Evolutionary conservation across 2,113 vertebrate genomes (phyloP).

Genomic region (Pedetes capensis): DNA sequence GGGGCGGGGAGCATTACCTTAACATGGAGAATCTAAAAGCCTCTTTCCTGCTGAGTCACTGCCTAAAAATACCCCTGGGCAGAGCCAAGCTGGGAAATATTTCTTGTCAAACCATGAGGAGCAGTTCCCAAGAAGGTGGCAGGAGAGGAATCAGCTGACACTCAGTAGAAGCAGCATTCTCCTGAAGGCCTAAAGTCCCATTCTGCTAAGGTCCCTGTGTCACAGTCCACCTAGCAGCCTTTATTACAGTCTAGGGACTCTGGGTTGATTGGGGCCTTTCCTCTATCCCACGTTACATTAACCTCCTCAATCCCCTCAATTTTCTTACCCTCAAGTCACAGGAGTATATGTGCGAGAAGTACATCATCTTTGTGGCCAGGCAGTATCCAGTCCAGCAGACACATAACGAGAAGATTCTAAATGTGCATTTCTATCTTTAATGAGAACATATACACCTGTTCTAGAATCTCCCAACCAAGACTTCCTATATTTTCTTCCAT

Average conservation of each 20-base stretch:
- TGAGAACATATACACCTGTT: not conserved
- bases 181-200: not conserved
- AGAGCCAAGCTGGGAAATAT: not conserved
- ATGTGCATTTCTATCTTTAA: not conserved
- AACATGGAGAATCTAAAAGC: conserved; percentile 26
- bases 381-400: not conserved
- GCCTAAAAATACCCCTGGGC: conserved; percentile 31
- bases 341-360: not conserved
- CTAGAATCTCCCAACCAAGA: not conserved
- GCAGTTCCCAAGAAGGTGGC: not conserved
- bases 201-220: not conserved
- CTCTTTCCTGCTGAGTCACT: conserved; percentile 33
- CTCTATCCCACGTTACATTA: not conserved
- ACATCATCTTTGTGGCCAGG: not conserved
- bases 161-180: not conserved
- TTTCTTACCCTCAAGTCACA: not conserved
- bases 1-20: not conserved
- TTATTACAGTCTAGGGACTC: not conserved
- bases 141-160: not conserved
- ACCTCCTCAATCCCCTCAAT: not conserved
- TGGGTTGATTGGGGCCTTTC: fast-evolving
- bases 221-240: not conserved
- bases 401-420: not conserved
- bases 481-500: not conserved
- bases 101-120: not conserved